These are phyloP conservation scores for Parauchenoglanis punctatus DNA, from an alignment of 2,797 vertebrate genomes.

Conservation along the genomic window DNA sequence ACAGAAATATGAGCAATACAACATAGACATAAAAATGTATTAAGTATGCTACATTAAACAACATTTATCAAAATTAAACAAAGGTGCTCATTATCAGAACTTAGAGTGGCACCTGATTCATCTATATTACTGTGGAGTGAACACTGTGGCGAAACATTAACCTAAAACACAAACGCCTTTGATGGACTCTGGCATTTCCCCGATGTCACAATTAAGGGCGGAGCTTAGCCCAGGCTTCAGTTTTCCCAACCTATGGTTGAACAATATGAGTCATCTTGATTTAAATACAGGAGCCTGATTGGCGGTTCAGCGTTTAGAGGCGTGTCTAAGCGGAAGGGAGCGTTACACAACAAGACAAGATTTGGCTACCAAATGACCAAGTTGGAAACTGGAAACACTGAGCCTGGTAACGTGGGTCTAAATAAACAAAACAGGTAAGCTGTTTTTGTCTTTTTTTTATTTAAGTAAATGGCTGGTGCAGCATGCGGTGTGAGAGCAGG, in stretches of 20 bases:
- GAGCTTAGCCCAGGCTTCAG: not conserved
- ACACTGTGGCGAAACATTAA: not conserved
- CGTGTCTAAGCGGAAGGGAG: conserved; percentile 42
- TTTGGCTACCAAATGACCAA: not conserved
- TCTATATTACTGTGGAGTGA: not conserved
- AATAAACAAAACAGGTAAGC: not conserved
- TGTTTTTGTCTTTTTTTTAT: not conserved
- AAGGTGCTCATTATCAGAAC: not conserved
- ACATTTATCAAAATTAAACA: not conserved
- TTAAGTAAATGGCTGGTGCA: not conserved
- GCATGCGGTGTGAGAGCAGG: not conserved
- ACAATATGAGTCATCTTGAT: not conserved
- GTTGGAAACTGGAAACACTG: not conserved
- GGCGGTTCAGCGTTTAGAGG: conserved; percentile 35
- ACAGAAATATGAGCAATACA: not conserved
- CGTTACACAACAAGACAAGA: conserved; percentile 25
- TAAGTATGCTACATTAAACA: not conserved
- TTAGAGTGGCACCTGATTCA: not conserved
- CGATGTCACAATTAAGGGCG: not conserved
- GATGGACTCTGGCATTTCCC: not conserved
- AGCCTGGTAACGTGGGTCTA: not conserved
- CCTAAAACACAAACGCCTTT: not conserved
- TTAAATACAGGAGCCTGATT: conserved; percentile 55
- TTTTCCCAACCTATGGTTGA: conserved; percentile 36
- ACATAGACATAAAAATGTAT: not conserved